Percentiles rank a stretch among this genome's conserved stretches.
Conservation (phyloP, 2,797 vertebrate species). For the Cercopithecus hamlyni region DNA sequence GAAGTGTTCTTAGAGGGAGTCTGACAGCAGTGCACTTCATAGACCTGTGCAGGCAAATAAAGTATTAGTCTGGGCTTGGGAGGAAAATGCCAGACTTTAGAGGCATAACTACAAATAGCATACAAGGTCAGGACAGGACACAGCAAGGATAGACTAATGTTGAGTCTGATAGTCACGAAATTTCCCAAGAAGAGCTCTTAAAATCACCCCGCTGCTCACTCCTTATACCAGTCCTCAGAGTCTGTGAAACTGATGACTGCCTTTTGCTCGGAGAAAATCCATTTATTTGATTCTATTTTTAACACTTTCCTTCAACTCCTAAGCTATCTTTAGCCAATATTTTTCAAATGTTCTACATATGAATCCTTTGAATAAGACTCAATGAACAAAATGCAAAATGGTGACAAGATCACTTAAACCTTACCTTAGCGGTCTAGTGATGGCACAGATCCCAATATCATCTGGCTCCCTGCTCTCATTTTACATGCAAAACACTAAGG, state of each 20-base stretch:
- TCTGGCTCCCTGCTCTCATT: neutral
- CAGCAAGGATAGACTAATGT: constrained; percentile 2
- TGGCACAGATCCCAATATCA: neutral
- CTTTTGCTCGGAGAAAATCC: constrained; percentile 55
- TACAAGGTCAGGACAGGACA: constrained; percentile 46
- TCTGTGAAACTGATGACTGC: constrained; percentile 52
- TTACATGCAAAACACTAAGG: neutral
- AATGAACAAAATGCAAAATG: neutral
- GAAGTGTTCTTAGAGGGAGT: neutral
- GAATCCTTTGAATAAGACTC: neutral
- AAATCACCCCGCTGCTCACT: constrained; percentile 56
- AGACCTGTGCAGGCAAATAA: neutral
- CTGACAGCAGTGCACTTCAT: neutral
- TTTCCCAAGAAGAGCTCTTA: constrained; percentile 58
- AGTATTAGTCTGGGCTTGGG: neutral
- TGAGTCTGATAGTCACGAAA: constrained; percentile 41
- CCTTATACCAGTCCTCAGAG: constrained; percentile 15
- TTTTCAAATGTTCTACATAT: constrained; percentile 38
- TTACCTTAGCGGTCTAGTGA: neutral
- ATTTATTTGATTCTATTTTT: constrained; percentile 65
- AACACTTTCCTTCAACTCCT: constrained; percentile 47
- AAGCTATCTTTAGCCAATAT: neutral
- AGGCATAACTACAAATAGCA: constrained; percentile 31
- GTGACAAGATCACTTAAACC: neutral
- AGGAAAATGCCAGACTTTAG: neutral